Conservation (phyloP, 2,888 invertebrate species). For the Argyra leucocephala region DNA sequence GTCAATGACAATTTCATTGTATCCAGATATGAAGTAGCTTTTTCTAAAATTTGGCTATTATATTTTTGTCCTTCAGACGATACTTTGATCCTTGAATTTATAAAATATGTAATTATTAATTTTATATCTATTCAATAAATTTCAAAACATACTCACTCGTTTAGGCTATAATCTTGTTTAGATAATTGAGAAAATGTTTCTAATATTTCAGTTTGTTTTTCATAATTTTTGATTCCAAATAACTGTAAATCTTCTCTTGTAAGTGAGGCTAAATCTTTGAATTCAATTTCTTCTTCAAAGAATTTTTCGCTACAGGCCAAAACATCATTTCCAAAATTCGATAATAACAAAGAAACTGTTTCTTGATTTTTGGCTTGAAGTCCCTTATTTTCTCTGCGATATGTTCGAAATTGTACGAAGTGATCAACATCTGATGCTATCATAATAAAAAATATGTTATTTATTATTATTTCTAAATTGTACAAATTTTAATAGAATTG, state of each 20-base stretch:
- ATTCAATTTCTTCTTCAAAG: constrained; percentile 31
- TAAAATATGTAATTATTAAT: background rate
- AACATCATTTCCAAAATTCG: constrained; percentile 17
- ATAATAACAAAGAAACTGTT: constrained; percentile 17
- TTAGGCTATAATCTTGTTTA: constrained; percentile 34
- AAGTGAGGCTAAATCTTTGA: constrained; percentile 34
- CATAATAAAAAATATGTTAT: too few species aligned
- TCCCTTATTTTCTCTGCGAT: background rate
- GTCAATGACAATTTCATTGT: constrained; percentile 34
- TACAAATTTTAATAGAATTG: too few species aligned
- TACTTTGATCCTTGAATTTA: background rate
- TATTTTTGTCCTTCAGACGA: constrained; percentile 26
- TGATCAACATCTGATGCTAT: background rate
- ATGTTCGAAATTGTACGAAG: background rate
- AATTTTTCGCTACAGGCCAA: constrained; percentile 28
- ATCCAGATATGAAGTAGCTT: constrained; percentile 32
- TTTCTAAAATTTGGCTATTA: constrained; percentile 33
- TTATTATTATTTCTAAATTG: too few species aligned
- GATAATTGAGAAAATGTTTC: constrained; percentile 32
- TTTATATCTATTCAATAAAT: background rate
- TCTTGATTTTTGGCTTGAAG: constrained; percentile 12
- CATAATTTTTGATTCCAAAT: constrained; percentile 30
- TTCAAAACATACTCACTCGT: constrained; percentile 24
- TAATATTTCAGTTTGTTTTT: constrained; percentile 30
- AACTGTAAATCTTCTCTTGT: constrained; percentile 31